Evolutionary conservation across 2,113 vertebrate species (phyloP).

Genomic region (Strix aluco): DNA sequence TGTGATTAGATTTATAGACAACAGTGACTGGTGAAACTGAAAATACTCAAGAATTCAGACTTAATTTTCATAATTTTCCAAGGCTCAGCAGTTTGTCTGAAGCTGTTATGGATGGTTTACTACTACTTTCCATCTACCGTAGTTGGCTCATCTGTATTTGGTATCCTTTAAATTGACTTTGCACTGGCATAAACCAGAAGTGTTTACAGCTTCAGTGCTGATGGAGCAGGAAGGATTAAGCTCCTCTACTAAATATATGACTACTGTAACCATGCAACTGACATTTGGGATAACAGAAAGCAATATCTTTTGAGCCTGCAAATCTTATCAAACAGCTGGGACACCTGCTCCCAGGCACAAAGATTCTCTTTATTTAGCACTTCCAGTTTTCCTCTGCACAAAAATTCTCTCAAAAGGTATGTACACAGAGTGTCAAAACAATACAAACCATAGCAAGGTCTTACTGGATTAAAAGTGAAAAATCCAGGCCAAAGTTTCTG

Average conservation of each 20-base stretch:
- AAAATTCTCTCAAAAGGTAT: neutral
- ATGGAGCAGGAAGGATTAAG: conserved; percentile 16
- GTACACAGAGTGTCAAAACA: neutral
- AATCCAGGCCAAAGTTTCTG: neutral
- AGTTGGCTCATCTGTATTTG: neutral
- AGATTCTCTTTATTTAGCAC: neutral
- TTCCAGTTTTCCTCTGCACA: neutral
- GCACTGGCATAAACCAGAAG: neutral
- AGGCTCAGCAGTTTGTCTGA: neutral
- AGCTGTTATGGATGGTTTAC: neutral
- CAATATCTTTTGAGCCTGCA: neutral
- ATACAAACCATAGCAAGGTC: accelerated
- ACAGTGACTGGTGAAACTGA: neutral
- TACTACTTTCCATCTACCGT: neutral
- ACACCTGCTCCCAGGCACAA: neutral
- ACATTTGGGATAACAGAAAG: neutral
- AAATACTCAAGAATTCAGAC: neutral
- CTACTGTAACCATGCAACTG: neutral
- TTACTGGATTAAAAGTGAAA: neutral
- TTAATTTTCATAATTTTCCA: conserved; percentile 23
- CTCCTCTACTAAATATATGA: neutral
- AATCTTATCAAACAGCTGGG: neutral
- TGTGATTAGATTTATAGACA: neutral
- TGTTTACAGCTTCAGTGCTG: neutral
- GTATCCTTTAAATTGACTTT: neutral